phyloP scores from a whole-genome alignment of 2,113 vertebrate species.

The Eudyptes chrysolophus region DNA sequence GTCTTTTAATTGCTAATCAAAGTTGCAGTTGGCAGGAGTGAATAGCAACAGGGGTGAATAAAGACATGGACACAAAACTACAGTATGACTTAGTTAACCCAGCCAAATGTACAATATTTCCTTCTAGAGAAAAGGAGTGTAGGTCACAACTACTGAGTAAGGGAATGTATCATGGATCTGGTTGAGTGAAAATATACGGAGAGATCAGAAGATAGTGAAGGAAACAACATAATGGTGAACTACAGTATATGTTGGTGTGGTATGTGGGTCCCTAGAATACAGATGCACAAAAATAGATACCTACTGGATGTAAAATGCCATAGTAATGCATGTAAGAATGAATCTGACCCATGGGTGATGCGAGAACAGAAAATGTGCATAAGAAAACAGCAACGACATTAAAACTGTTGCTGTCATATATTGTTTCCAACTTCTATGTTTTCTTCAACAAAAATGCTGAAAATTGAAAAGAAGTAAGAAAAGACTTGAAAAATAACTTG shows the following conservation, averaged over 20 bases:
- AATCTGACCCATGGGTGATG: neutral
- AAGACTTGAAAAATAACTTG: neutral
- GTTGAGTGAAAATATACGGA: neutral
- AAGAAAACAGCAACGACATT: neutral
- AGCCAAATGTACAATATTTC: neutral
- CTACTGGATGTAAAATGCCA: neutral
- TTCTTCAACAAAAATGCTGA: neutral
- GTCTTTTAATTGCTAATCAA: neutral
- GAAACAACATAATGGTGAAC: neutral
- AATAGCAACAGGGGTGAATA: neutral
- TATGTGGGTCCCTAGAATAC: neutral
- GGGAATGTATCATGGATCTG: neutral
- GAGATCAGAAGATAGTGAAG: neutral
- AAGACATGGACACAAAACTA: neutral
- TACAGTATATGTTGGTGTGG: neutral
- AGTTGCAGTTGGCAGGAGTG: neutral
- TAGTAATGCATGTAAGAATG: neutral
- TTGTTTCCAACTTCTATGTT: neutral
- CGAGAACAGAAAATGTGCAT: neutral
- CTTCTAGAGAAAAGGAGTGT: neutral
- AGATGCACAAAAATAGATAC: neutral
- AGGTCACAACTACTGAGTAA: neutral
- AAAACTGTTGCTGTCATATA: neutral
- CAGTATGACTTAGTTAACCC: neutral
- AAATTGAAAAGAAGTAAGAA: neutral